Evolutionary conservation across 2,888 invertebrate genomes (phyloP).

Genomic region (Pristionchus fissidentatus): DNA sequence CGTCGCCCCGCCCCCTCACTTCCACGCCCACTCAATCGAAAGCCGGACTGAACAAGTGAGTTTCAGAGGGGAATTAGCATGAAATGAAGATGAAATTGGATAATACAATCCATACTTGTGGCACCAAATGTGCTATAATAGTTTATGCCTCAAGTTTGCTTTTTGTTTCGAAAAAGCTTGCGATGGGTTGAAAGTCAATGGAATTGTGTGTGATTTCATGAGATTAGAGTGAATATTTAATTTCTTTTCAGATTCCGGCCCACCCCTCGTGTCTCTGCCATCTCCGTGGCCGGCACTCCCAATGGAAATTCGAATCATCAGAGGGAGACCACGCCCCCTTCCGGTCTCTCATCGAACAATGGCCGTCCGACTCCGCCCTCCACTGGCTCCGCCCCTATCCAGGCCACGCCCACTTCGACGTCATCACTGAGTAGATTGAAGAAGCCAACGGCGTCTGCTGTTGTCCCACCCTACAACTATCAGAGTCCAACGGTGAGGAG

Average conservation of each 20-base stretch:
- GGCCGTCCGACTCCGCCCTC: slow-evolving; percentile 8
- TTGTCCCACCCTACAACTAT: slow-evolving; percentile 57
- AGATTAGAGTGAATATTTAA: no score
- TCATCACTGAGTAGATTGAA: slow-evolving; percentile 18
- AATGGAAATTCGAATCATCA: slow-evolving; percentile 27
- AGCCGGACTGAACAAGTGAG: slow-evolving; percentile 25
- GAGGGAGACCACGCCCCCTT: slow-evolving; percentile 13
- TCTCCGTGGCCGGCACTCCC: neutral
- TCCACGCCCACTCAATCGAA: slow-evolving; percentile 12
- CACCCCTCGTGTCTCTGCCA: slow-evolving; percentile 26
- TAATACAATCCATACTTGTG: no score
- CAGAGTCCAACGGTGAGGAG: slow-evolving; percentile 49
- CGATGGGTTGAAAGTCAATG: no score
- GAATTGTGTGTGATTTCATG: no score
- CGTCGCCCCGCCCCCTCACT: slow-evolving; percentile 35
- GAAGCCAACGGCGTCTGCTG: slow-evolving; percentile 52
- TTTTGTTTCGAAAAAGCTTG: no score
- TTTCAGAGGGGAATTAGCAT: no score
- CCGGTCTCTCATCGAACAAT: neutral
- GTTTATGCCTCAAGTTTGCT: no score
- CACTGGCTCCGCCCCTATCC: slow-evolving; percentile 21
- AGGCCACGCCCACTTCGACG: neutral
- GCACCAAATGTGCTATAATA: no score
- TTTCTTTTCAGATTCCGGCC: neutral
- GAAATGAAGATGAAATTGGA: no score